Conservation (phyloP, 2,113 vertebrate species). For the Aphyosemion australe region DNA sequence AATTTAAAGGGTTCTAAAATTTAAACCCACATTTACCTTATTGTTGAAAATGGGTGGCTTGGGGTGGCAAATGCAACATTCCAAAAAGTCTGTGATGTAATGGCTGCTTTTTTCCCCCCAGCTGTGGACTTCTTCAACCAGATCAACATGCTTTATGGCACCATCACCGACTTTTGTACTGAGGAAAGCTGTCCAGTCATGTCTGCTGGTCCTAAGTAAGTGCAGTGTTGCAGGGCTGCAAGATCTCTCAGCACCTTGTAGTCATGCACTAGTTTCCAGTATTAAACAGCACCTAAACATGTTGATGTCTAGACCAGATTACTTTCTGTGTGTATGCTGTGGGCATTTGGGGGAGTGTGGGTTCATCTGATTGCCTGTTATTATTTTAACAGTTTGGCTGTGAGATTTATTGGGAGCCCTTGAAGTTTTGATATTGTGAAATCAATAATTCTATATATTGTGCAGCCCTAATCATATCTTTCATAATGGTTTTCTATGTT, state of each 20-base stretch:
- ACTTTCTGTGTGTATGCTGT: too few relatives aligned
- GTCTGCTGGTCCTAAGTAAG: conserved; percentile 93
- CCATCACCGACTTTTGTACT: conserved; percentile 94
- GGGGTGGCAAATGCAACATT: too few relatives aligned
- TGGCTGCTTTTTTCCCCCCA: conserved; percentile 53
- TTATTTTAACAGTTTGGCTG: too few relatives aligned
- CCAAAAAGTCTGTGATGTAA: too few relatives aligned
- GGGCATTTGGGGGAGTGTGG: too few relatives aligned
- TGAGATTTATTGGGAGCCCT: too few relatives aligned
- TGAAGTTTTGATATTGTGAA: too few relatives aligned
- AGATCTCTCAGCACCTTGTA: background rate
- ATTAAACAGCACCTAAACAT: background rate
- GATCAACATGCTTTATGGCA: conserved; percentile 97
- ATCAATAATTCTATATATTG: background rate
- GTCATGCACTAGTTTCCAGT: background rate
- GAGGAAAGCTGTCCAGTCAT: conserved; percentile 91
- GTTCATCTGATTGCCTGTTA: too few relatives aligned
- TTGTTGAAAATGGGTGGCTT: too few relatives aligned
- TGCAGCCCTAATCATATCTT: background rate
- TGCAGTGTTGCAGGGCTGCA: background rate
- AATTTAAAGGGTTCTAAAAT: too few relatives aligned
- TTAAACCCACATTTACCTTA: too few relatives aligned
- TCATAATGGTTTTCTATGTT: background rate
- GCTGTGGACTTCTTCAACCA: conserved; percentile 99
- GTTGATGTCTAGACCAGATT: background rate